phyloP scores from a whole-genome alignment of 1,140 invertebrate genomes.

The Drosophila ficusphila region DNA sequence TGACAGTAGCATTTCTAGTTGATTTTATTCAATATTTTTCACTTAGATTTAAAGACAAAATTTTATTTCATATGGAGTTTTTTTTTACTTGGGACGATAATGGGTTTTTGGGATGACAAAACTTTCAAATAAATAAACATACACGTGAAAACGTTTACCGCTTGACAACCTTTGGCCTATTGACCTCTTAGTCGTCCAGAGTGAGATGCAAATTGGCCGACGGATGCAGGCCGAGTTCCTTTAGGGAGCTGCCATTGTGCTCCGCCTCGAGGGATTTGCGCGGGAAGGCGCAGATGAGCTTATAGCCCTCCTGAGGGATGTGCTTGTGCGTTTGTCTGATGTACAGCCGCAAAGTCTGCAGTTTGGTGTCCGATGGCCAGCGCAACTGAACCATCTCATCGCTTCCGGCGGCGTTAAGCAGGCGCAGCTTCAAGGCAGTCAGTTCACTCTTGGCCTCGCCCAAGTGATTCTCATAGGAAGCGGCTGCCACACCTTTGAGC shows the following conservation, averaged over 20 bases:
- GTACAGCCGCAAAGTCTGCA: constrained; percentile 70
- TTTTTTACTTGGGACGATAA: neutral
- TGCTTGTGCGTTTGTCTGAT: constrained; percentile 78
- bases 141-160: constrained; percentile 10
- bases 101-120: constrained; percentile 13
- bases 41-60: constrained; percentile 40
- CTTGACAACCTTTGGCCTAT: neutral
- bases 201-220: constrained; percentile 82
- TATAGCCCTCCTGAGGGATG: constrained; percentile 73
- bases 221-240: constrained; percentile 79
- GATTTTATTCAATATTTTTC: constrained; percentile 29
- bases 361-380: constrained; percentile 79
- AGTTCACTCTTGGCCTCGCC: constrained; percentile 58
- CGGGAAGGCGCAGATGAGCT: constrained; percentile 81
- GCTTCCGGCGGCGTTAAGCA: constrained; percentile 62
- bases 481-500: constrained; percentile 40
- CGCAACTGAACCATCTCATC: constrained; percentile 79
- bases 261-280: constrained; percentile 71
- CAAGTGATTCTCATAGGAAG: constrained; percentile 71
- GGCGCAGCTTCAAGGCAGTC: constrained; percentile 69
- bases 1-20: constrained; percentile 10
- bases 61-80: constrained; percentile 15
- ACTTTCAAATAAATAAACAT: constrained; percentile 29
- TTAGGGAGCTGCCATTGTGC: constrained; percentile 65
- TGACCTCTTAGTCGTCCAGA: constrained; percentile 68